phyloP scores from a whole-genome alignment of 2,888 invertebrate genomes.

The Creontiades dilutus region DNA sequence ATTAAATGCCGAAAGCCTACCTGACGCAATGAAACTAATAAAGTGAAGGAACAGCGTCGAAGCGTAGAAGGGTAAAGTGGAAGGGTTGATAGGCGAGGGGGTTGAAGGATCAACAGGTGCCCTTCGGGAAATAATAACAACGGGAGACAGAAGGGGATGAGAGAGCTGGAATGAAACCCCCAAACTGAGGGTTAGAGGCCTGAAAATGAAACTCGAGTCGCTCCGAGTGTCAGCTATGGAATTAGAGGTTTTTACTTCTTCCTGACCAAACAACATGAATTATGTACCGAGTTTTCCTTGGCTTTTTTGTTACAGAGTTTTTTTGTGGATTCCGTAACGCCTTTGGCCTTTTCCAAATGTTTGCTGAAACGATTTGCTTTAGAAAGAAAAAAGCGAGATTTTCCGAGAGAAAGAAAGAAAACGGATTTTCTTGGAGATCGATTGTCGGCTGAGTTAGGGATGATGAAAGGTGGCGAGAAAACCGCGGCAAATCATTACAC shows the following conservation, averaged over 20 bases:
- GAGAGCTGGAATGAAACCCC: constrained; percentile 1
- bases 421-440: too few relatives aligned
- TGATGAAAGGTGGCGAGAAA: too few relatives aligned
- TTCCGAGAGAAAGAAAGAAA: too few relatives aligned
- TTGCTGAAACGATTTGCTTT: too few relatives aligned
- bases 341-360: too few relatives aligned
- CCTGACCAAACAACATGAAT: constrained; percentile 19
- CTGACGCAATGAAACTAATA: too few relatives aligned
- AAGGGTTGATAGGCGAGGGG: not conserved
- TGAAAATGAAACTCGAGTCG: constrained; percentile 35
- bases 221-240: constrained; percentile 3
- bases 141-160: constrained; percentile 35
- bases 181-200: not conserved
- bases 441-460: too few relatives aligned
- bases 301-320: not conserved
- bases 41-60: not conserved
- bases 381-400: too few relatives aligned
- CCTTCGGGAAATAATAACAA: constrained; percentile 54
- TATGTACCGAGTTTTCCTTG: not conserved
- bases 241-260: not conserved
- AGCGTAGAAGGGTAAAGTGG: not conserved
- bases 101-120: constrained; percentile 42
- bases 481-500: too few relatives aligned
- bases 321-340: too few relatives aligned
- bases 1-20: too few relatives aligned